phyloP scores from a whole-genome alignment of 2,113 vertebrate species.

The Sorex araneus region DNA sequence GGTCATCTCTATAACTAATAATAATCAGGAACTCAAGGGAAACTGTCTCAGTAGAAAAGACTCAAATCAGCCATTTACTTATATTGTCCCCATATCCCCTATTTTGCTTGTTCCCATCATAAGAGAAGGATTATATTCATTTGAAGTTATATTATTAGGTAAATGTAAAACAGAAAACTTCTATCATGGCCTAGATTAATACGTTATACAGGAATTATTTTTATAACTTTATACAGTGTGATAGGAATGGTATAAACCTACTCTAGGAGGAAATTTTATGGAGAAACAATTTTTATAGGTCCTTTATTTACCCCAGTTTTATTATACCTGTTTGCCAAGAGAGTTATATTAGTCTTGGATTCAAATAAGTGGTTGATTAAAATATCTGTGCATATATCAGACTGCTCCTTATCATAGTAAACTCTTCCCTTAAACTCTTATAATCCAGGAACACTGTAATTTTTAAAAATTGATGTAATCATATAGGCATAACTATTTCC shows the following conservation, averaged over 20 bases:
- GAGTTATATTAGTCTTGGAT: slow-evolving; percentile 35
- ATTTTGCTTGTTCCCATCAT: not conserved
- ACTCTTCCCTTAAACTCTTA: slow-evolving; percentile 21
- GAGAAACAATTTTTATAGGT: not conserved
- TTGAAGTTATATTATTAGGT: slow-evolving; percentile 55
- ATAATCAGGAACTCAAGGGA: slow-evolving; percentile 49
- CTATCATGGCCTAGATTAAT: not conserved
- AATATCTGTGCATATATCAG: slow-evolving; percentile 44
- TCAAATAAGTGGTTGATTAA: slow-evolving; percentile 60
- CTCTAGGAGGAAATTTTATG: not conserved
- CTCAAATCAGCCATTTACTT: slow-evolving; percentile 49
- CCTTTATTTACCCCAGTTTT: slow-evolving; percentile 51
- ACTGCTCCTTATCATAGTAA: slow-evolving; percentile 7
- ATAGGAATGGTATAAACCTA: slow-evolving; percentile 53
- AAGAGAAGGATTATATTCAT: slow-evolving; percentile 9
- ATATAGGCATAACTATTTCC: slow-evolving; percentile 56
- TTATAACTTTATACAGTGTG: not conserved
- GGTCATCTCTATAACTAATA: slow-evolving; percentile 49
- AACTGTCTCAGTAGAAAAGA: not conserved
- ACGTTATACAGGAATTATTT: slow-evolving; percentile 36
- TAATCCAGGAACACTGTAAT: not conserved
- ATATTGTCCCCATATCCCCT: not conserved
- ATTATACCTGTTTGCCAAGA: not conserved
- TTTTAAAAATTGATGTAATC: slow-evolving; percentile 35
- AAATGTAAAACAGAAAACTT: slow-evolving; percentile 44